Conservation (phyloP, 2,113 vertebrate genomes). For the Callipepla squamata region DNA sequence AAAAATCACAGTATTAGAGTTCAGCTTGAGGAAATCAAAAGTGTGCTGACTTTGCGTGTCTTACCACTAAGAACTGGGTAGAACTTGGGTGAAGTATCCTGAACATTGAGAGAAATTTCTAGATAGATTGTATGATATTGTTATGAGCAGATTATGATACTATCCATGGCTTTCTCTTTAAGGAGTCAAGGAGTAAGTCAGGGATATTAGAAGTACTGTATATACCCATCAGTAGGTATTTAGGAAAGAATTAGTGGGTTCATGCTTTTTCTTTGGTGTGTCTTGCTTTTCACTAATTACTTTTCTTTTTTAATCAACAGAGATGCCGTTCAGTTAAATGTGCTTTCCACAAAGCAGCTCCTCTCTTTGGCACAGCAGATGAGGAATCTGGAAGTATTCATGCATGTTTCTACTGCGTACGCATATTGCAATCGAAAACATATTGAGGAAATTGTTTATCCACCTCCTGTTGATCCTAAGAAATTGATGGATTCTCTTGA, state of each 20-base stretch:
- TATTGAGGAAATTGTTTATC: conserved; percentile 93
- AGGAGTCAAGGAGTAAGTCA: not conserved
- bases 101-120: not conserved
- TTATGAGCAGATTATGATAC: not conserved
- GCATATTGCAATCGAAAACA: conserved; percentile 94
- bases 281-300: conserved; percentile 3
- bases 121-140: rapidly evolving
- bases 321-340: conserved; percentile 95
- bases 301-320: conserved; percentile 68
- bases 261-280: not conserved
- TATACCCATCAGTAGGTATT: not conserved
- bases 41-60: not conserved
- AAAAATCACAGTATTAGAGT: not conserved
- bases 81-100: not conserved
- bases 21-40: not conserved
- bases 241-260: not conserved
- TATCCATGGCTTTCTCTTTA: not conserved
- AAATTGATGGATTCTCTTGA: conserved; percentile 94
- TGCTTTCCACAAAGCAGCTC: conserved; percentile 92
- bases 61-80: not conserved
- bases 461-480: conserved; percentile 92
- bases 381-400: conserved; percentile 92
- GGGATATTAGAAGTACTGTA: not conserved
- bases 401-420: conserved; percentile 95
- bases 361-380: conserved; percentile 88